Evolutionary conservation across 2,113 vertebrate genomes (phyloP), one percentile per base, ranked within the genome.

Genomic region (Clarias batrachus): DNA sequence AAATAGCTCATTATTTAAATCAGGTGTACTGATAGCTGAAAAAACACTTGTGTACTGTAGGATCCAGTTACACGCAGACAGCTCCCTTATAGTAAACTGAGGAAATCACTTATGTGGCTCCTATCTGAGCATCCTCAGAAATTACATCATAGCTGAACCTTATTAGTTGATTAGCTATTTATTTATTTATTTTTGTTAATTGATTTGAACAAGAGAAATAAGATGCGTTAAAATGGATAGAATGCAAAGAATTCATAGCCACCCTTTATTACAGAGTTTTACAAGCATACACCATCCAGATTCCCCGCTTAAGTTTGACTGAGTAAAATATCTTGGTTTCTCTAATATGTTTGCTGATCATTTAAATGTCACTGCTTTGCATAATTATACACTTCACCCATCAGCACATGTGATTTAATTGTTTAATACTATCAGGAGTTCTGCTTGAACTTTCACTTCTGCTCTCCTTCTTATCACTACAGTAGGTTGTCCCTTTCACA

Each of bases 401-500:
- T 81, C 79, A 63, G 30, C 23, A 19, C 59, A 62, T 37, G 59
- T 63, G 59, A 3, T 71, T 30, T 17, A n/a, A 84, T 37, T 70
- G 66, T 70, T 16, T 70, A 16, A 13, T 33, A 37, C 54, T 78
- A 11, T 25, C 48, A 52, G 23, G 21, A 25, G 52, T 25, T 56
- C 27, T 41, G 33, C 41, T 21, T 73, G n/a, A 27, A 30, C 25
- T n/a, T 54, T 56, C n/a, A 2, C 74, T 56, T 54, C 48, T 77
- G 73, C 73, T 77, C 73, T 77, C 73, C 23, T 77, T 27, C 25
- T 77, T 77, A 54, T 77, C 73, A 54, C 41, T 27, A 4, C 41
- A 76, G 0, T n/a, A 7, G 4, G 41, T 77, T 54, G 73, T 54
- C 54, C 73, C 73, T 77, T 77, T 77, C 73, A 77, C 73, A 77